phyloP scores from a whole-genome alignment of 2,113 vertebrate genomes.

The Heteronetta atricapilla region DNA sequence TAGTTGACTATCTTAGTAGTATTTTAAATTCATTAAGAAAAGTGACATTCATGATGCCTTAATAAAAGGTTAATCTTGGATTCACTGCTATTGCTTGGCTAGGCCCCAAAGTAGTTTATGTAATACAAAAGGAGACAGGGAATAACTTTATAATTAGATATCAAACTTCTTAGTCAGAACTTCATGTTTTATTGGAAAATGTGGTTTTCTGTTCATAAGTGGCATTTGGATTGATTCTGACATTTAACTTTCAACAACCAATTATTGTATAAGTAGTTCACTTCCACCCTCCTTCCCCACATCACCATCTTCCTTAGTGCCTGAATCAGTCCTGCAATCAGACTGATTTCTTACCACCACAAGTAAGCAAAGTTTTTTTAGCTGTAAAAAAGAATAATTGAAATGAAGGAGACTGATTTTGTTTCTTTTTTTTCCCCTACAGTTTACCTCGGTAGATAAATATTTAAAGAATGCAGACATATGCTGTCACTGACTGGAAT shows the following conservation, averaged over 20 bases:
- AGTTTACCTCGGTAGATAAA: neutral
- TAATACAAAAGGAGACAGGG: neutral
- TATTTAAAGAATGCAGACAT: neutral
- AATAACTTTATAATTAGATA: neutral
- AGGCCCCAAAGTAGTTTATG: neutral
- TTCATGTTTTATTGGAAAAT: conserved; percentile 34
- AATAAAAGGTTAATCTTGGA: neutral
- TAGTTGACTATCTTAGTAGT: neutral
- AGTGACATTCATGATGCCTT: neutral
- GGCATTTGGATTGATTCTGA: neutral
- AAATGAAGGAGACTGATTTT: neutral
- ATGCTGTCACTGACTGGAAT: neutral
- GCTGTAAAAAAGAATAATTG: neutral
- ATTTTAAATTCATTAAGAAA: neutral
- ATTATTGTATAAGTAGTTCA: neutral
- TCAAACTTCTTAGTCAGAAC: conserved; percentile 15
- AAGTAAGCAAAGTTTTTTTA: neutral
- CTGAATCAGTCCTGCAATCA: conserved; percentile 3
- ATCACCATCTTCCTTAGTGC: neutral
- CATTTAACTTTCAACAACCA: conserved; percentile 13
- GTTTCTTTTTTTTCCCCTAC: neutral
- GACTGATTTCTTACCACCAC: neutral
- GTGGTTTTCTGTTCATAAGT: neutral
- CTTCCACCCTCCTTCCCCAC: conserved; percentile 2
- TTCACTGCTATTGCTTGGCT: neutral